Evolutionary conservation across 2,113 vertebrate species (phyloP), one percentile per base, ranked within the genome.

Genomic region (Chloropsis hardwickii): DNA sequence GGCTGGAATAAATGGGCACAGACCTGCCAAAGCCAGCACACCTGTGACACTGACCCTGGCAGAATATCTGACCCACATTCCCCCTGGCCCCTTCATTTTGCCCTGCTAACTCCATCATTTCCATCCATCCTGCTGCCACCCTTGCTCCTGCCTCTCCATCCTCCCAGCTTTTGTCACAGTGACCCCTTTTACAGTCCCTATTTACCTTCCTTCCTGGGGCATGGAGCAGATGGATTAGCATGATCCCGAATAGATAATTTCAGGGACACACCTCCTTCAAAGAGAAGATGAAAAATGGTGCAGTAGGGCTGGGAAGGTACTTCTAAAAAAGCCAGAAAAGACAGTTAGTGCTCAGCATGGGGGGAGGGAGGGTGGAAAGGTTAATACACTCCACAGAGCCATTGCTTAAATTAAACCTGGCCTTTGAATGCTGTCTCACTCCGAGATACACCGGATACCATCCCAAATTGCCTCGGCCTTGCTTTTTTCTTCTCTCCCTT

Each of bases 391-490:
- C 80, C 60, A 28, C 39, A 86, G 92, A 95, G 39, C 35, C 31
- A 20, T 74, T 84, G 91, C 72, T 98, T 96, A 97, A 98, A 97
- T 98, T 97, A 97, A 94, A 95, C 69, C 51, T 81, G 86, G 86
- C 81, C 71, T 97, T 96, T 96, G 51, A 96, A 92, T 94, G 73
- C 81, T 88, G 83, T 48, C 93, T 81, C 73, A 6, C 92, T 90
- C 66, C 94, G 86, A 95, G 86, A 72, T 39, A 89, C 78, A 74
- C 31, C 40, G 13, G 53, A 70, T 76, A 84, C 90, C 39, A 80
- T 95, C 80, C 93, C 82, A 95, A 92, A 96, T 95, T 95, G 61
- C 83, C 86, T 94, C 14, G 0, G 57, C 85, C 85, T 89, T 73
- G 80, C 92, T 72, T 82, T 94, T 92, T 81, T 94, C 61, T 91